Conservation (phyloP, 2,113 vertebrate genomes). For the Anas platyrhynchos region DNA sequence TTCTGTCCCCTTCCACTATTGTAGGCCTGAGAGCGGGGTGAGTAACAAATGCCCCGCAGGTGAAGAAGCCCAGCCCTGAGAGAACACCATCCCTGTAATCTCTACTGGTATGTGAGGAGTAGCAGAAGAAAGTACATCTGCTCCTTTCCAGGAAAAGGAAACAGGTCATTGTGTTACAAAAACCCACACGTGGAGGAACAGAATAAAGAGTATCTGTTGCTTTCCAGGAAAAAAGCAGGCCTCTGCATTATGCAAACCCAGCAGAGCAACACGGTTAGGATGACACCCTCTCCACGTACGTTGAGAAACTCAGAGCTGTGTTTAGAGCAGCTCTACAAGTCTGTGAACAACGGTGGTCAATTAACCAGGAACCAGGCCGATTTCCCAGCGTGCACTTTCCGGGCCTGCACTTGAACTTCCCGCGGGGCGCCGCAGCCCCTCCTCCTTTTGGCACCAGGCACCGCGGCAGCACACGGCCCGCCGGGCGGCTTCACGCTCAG, state of each 20-base stretch:
- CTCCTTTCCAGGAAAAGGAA: background rate
- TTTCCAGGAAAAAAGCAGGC: background rate
- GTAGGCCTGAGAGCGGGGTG: background rate
- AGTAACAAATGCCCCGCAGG: background rate
- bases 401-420: background rate
- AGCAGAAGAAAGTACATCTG: background rate
- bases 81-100: background rate
- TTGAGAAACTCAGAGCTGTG: background rate
- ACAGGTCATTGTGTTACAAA: background rate
- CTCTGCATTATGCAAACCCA: background rate
- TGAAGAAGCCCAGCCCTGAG: background rate
- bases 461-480: background rate
- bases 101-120: background rate
- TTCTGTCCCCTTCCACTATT: background rate
- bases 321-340: background rate
- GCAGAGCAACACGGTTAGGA: background rate
- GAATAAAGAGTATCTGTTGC: background rate
- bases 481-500: background rate
- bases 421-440: background rate
- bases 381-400: background rate
- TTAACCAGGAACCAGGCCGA: accelerated
- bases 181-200: background rate
- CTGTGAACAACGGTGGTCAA: background rate
- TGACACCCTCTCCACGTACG: accelerated
- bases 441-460: background rate